phyloP scores from a whole-genome alignment of 2,113 vertebrate genomes.

The Oncorhynchus gorbuscha region DNA sequence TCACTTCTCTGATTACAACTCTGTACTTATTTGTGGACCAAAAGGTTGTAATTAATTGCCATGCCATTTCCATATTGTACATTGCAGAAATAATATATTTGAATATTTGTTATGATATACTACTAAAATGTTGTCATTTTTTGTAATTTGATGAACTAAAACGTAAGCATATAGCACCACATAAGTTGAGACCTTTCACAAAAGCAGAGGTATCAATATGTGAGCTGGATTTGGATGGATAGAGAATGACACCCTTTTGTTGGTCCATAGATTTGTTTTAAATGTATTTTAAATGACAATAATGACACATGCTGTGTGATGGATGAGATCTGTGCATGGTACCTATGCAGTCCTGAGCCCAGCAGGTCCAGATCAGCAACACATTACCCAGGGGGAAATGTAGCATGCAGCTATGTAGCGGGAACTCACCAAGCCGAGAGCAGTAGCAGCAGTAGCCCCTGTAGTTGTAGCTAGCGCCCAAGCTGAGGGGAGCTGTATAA shows the following conservation, averaged over 20 bases:
- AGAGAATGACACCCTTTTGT: neutral
- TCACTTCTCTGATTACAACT: neutral
- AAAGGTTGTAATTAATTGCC: neutral
- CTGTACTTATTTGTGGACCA: neutral
- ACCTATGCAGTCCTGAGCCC: constrained; percentile 70
- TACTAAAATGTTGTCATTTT: neutral
- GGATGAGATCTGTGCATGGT: constrained; percentile 69
- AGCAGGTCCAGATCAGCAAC: constrained; percentile 75
- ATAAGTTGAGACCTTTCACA: neutral
- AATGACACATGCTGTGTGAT: constrained; percentile 73
- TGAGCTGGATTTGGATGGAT: neutral
- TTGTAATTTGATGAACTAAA: neutral
- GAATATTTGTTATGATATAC: neutral
- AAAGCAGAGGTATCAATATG: neutral
- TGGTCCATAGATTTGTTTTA: constrained; percentile 44
- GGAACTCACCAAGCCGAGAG: constrained; percentile 36
- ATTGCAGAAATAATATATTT: neutral
- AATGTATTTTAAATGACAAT: constrained; percentile 76
- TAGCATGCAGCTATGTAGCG: constrained; percentile 53
- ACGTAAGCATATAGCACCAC: neutral
- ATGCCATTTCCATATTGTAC: neutral
- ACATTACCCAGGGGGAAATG: constrained; percentile 73
- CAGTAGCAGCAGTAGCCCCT: neutral
- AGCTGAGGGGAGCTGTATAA: constrained; percentile 57
- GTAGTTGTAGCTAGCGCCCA: constrained; percentile 20